Evolutionary conservation across 2,797 vertebrate genomes (phyloP).

Genomic region (Gallinago stenura): DNA sequence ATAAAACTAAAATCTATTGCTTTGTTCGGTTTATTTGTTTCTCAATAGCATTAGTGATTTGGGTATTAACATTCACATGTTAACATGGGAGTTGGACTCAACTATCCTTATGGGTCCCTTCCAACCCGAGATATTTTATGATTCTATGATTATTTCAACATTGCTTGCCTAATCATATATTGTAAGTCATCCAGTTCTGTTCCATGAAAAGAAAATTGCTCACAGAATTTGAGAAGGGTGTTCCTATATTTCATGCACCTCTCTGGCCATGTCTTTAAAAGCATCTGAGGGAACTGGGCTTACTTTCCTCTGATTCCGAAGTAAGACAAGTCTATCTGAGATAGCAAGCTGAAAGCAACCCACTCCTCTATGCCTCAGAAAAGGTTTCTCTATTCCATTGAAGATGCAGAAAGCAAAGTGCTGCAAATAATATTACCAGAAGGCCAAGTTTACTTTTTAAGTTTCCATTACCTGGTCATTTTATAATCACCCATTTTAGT

Average conservation of each 20-base stretch:
- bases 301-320: background rate
- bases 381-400: background rate
- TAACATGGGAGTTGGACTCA: background rate
- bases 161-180: background rate
- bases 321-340: background rate
- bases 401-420: background rate
- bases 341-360: background rate
- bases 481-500: background rate
- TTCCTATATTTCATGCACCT: background rate
- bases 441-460: background rate
- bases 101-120: too few species aligned
- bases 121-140: background rate
- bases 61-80: background rate
- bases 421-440: background rate
- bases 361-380: background rate
- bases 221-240: background rate
- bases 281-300: background rate
- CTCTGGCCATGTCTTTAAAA: background rate
- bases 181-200: background rate
- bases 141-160: background rate
- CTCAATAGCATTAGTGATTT: background rate
- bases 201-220: background rate
- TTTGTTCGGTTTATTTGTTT: background rate
- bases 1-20: background rate
- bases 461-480: background rate